Conservation (phyloP, 2,113 vertebrate species). For the Xerus inauris region DNA sequence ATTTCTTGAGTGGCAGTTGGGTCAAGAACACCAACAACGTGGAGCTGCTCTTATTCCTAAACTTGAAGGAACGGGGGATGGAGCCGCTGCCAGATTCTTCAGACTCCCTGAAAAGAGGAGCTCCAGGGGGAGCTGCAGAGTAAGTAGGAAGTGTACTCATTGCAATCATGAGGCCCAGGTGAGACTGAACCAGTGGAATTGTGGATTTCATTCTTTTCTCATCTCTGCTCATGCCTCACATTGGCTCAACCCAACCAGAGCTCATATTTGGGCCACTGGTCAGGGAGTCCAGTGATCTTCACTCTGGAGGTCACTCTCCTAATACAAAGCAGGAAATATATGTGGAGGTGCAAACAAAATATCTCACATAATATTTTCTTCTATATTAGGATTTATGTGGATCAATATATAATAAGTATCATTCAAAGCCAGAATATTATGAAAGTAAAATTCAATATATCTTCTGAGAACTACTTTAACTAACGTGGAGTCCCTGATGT, state of each 20-base stretch:
- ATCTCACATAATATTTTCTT: background rate
- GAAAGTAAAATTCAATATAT: background rate
- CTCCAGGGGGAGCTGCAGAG: background rate
- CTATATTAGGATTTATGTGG: background rate
- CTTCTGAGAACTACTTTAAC: slow-evolving; percentile 29
- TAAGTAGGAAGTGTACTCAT: background rate
- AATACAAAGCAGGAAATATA: background rate
- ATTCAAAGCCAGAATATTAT: background rate
- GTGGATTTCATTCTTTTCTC: background rate
- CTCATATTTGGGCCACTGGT: background rate
- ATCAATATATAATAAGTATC: slow-evolving; percentile 27
- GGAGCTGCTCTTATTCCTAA: fast-evolving
- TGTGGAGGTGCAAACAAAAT: background rate
- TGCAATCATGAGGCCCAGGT: background rate
- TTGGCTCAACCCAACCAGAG: background rate
- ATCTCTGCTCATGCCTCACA: background rate
- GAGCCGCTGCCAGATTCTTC: background rate
- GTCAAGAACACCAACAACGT: background rate
- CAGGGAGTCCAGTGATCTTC: background rate
- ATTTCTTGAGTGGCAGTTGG: background rate
- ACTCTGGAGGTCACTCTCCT: background rate
- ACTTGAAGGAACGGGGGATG: background rate
- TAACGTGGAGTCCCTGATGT: background rate
- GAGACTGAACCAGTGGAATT: background rate
- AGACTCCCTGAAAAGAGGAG: background rate